Conservation (phyloP, 2,888 invertebrate genomes). For the Eristalinus sepulchralis region DNA sequence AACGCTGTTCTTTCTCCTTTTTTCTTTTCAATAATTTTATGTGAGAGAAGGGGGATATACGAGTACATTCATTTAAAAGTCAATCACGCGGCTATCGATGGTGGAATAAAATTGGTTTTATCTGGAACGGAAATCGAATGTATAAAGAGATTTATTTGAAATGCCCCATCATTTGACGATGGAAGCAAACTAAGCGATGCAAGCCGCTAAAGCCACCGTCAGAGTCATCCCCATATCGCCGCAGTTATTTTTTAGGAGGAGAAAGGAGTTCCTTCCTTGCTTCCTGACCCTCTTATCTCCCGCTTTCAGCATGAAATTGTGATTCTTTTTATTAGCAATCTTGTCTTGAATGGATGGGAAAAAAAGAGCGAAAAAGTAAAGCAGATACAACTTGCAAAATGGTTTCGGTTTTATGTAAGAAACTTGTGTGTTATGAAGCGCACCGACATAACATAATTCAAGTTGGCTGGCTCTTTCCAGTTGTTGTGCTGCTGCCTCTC, state of each 20-base stretch:
- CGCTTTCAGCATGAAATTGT: not conserved
- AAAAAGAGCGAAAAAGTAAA: constrained; percentile 12
- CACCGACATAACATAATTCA: constrained; percentile 61
- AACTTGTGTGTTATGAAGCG: constrained; percentile 67
- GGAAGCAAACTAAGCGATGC: not conserved
- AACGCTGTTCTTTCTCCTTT: not conserved
- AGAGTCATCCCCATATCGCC: no score
- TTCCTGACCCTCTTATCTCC: no score
- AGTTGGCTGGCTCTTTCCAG: constrained; percentile 13
- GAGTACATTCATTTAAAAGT: constrained; percentile 31
- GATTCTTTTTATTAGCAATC: not conserved
- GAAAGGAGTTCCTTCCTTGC: constrained; percentile 30
- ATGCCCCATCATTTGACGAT: not conserved
- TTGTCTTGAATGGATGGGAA: not conserved
- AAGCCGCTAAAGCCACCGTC: no score
- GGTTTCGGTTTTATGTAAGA: constrained; percentile 53
- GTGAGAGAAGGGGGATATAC: not conserved
- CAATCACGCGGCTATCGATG: constrained; percentile 29
- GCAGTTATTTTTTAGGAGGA: constrained; percentile 5
- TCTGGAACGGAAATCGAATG: constrained; percentile 64
- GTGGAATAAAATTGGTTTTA: constrained; percentile 37
- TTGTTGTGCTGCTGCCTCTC: not conserved
- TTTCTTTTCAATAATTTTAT: constrained; percentile 4
- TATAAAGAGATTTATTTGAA: constrained; percentile 37
- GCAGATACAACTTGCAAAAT: constrained; percentile 48